These are phyloP conservation scores for Cistogaster globosa DNA, from an alignment of 2,888 invertebrate species.

Conservation along the genomic window DNA sequence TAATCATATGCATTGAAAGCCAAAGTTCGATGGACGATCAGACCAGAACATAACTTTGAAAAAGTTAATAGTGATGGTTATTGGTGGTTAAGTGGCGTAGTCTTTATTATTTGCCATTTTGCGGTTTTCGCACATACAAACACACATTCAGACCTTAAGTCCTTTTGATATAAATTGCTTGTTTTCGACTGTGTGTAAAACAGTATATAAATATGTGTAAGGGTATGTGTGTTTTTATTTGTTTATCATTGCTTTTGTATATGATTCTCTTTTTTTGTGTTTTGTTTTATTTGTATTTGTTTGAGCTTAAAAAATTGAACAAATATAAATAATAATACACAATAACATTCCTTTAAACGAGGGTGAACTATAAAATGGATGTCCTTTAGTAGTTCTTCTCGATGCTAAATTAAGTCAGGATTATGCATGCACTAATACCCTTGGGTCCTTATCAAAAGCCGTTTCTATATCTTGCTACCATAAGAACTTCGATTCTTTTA, in stretches of 20 bases:
- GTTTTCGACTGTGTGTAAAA: slow-evolving; percentile 17
- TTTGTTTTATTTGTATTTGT: slow-evolving; percentile 46
- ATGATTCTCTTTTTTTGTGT: slow-evolving; percentile 23
- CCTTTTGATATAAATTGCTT: slow-evolving; percentile 27
- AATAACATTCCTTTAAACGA: neutral
- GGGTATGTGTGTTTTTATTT: slow-evolving; percentile 38
- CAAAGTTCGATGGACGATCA: slow-evolving; percentile 36
- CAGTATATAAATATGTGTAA: slow-evolving; percentile 22
- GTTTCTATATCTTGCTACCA: too few relatives aligned
- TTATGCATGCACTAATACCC: too few relatives aligned
- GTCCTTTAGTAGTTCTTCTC: neutral
- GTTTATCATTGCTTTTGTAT: slow-evolving; percentile 46
- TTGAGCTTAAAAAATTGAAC: slow-evolving; percentile 60
- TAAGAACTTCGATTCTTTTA: too few relatives aligned
- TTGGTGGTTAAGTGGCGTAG: slow-evolving; percentile 67
- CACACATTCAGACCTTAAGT: slow-evolving; percentile 1
- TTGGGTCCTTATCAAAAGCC: too few relatives aligned
- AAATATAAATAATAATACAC: slow-evolving; percentile 37
- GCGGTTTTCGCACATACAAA: slow-evolving; percentile 55
- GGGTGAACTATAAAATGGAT: neutral
- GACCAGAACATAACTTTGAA: slow-evolving; percentile 50
- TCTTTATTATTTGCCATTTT: slow-evolving; percentile 71
- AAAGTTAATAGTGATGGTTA: slow-evolving; percentile 66
- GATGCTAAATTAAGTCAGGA: too few relatives aligned
- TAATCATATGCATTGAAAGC: slow-evolving; percentile 10